phyloP scores from a whole-genome alignment of 2,888 invertebrate genomes.

The Eristalis tenax region DNA sequence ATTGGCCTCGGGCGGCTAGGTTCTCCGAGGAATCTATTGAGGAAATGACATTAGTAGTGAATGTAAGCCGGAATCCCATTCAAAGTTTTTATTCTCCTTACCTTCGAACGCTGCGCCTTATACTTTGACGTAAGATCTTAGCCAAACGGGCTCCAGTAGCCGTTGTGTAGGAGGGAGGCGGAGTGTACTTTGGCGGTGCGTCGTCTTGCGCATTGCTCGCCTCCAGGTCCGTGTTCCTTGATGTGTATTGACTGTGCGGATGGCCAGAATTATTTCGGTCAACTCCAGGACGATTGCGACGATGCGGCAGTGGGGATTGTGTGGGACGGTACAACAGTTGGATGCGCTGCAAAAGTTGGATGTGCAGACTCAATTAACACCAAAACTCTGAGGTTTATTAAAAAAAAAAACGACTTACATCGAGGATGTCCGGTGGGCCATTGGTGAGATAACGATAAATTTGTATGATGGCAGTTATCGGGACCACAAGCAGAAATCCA shows the following conservation, averaged over 20 bases:
- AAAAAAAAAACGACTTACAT: slow-evolving; percentile 84
- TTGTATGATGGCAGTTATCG: slow-evolving; percentile 82
- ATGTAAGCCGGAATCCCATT: too few relatives aligned
- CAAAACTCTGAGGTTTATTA: not conserved
- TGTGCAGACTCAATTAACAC: not conserved
- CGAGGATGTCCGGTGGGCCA: slow-evolving; percentile 93
- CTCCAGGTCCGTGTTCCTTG: slow-evolving; percentile 68
- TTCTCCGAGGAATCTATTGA: slow-evolving; percentile 73
- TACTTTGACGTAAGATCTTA: slow-evolving; percentile 88
- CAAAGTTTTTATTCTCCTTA: slow-evolving; percentile 45
- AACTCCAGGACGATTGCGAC: slow-evolving; percentile 70
- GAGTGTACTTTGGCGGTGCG: slow-evolving; percentile 96
- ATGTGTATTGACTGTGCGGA: slow-evolving; percentile 58
- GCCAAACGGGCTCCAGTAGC: slow-evolving; percentile 93
- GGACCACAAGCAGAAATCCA: slow-evolving; percentile 88
- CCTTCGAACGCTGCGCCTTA: slow-evolving; percentile 89
- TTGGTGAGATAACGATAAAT: slow-evolving; percentile 89
- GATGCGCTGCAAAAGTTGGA: slow-evolving; percentile 88
- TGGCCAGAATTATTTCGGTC: slow-evolving; percentile 70
- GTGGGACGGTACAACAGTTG: slow-evolving; percentile 91
- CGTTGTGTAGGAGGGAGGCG: slow-evolving; percentile 95
- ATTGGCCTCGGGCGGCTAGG: slow-evolving; percentile 70
- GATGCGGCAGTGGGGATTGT: slow-evolving; percentile 80
- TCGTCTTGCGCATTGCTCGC: slow-evolving; percentile 82
- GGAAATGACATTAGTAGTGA: not conserved